Evolutionary conservation across 2,888 invertebrate species (phyloP), one percentile per base, ranked within the genome.

Genomic region (Agrotis clavis): DNA sequence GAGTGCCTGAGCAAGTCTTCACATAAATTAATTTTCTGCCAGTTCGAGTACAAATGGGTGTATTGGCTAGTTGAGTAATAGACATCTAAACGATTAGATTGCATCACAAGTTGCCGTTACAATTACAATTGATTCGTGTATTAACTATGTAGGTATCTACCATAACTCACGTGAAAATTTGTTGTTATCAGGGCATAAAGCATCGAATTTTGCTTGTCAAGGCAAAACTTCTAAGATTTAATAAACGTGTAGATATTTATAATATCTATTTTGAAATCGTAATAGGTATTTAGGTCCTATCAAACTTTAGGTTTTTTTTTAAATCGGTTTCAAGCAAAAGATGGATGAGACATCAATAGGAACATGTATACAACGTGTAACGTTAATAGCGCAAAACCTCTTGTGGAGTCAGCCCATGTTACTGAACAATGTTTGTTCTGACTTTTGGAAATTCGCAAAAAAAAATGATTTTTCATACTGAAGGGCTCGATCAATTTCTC

Each of bases 71-170:
- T 81, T 56, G 56, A 16, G 30, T 47, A 77, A 68, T 68, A 73
- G 75, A 53, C 60, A 67, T 82, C 57, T 67, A 53, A 74, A 74
- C 57, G 71, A 80, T 82, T 80, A 57, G 35, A 83, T 83, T 83
- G 78, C 74, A 81, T 83, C 82, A 83, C 51, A 63, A 77, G 68
- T 69, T 66, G 61, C 48, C 11, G 59, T 63, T 74, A 82, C 81
- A 81, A 81, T 63, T 74, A 82, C 81, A 81, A 81, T 81, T 74
- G 70, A 78, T 74, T 74, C 64, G 56, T 60, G 85, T 86, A 87
- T 69, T 61, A 53, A 68, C 56, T 30, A 63, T 14, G 50, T 73
- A 60, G 16, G 9, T 53, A 67, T 41, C 14, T 48, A 56, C 18
- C 7, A 72, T 59, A n/a, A 57, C 21, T 60, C 62, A 57, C 9